phyloP scores from a whole-genome alignment of 2,888 invertebrate genomes.

The Hoplodrina blanda region DNA sequence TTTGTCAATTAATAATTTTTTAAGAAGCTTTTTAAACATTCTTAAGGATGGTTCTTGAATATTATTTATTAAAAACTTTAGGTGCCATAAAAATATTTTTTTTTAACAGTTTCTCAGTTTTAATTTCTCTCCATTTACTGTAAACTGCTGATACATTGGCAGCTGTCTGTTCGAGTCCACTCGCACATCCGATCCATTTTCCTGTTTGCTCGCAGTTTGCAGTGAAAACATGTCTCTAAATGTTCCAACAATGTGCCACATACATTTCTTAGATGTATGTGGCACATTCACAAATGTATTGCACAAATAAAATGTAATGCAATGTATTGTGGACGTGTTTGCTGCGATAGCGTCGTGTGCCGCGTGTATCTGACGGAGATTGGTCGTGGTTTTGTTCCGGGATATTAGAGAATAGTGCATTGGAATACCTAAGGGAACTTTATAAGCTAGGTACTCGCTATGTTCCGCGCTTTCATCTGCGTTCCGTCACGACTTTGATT shows the following conservation, averaged over 20 bases:
- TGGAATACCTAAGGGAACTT: neutral
- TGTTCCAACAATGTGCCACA: constrained; percentile 34
- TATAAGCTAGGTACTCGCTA: neutral
- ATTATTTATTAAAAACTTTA: too few species aligned
- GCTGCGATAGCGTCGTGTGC: neutral
- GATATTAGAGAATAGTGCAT: constrained; percentile 17
- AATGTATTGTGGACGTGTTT: constrained; percentile 33
- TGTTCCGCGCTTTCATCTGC: too few species aligned
- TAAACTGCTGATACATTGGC: constrained; percentile 26
- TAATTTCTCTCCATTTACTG: neutral
- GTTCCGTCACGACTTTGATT: too few species aligned
- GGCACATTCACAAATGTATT: constrained; percentile 16
- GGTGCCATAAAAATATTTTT: too few species aligned
- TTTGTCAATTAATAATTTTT: too few species aligned
- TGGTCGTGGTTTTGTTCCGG: neutral
- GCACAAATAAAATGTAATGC: constrained; percentile 32
- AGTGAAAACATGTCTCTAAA: constrained; percentile 39
- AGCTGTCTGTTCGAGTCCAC: constrained; percentile 29
- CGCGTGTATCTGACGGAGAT: constrained; percentile 3
- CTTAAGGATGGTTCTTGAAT: too few species aligned
- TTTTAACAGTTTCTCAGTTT: neutral
- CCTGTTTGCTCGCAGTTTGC: constrained; percentile 29
- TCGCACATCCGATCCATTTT: constrained; percentile 47
- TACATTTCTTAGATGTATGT: constrained; percentile 26
- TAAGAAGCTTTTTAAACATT: too few species aligned